Base-by-base conservation (phyloP, 2,888 invertebrate genomes). In the Melieria picta region DNA sequence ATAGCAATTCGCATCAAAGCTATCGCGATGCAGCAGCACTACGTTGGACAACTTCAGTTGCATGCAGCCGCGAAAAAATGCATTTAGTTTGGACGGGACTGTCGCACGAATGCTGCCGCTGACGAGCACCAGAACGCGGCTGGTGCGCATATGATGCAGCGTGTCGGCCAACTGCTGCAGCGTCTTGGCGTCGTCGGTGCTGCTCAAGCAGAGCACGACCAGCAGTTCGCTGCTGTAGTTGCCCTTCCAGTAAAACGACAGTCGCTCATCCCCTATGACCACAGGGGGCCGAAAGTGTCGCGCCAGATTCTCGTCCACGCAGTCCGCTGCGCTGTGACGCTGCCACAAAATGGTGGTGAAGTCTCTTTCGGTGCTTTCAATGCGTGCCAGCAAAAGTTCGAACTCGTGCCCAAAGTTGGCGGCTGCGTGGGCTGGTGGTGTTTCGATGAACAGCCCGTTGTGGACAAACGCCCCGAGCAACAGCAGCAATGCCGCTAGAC, bases 11-110 rank as follows among this genome's bases (percentile, higher is more conserved):
- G 65, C 60, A 3, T n/a, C 10, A 1, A 43, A 47, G 13, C 57
- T 47, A 42, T 70, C 64, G 7, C 65, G 70, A 52, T 70, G 70
- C 30, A 70, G 4, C 5, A 71, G 48, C n/a, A 62, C 47, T 11
- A 66, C 30, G 55, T 71, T 66, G 5, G 66, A 1, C n/a, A 71
- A 42, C 47, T 71, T 66, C 2, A 66, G 7, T 30, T 71, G 16
- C 42, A 60, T 11, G 10, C 65, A 66, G 4, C n/a, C 4, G 6
- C 61, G 46, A n/a, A 71, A 66, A 56, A 71, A 70, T 50, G 7
- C 60, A 7, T 16, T 64, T 9, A 70, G 52, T 4, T 48, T 58
- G 5, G 16, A 13, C 58, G 10, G 7, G 3, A 43, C 43, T 4
- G 13, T 16, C 3, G 5, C 1, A 5, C 42, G 48, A 7, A 60